These are phyloP conservation scores for Mus pahari DNA, from an alignment of 2,113 vertebrate species.

Conservation along the genomic window DNA sequence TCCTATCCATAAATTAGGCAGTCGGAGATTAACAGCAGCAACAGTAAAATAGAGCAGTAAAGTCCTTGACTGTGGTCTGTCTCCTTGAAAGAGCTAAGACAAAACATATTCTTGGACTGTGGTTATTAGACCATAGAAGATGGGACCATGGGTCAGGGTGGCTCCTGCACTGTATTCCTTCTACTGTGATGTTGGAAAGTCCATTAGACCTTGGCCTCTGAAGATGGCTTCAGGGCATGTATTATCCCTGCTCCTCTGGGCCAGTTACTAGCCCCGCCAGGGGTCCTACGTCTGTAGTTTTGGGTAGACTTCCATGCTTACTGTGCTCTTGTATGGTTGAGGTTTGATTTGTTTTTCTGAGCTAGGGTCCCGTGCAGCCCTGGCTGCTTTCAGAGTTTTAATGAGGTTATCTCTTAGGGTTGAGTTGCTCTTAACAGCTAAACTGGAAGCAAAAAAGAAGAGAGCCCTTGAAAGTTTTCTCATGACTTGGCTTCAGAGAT, in stretches of 20 bases:
- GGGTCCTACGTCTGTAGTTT: not conserved
- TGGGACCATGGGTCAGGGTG: not conserved
- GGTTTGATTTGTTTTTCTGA: not conserved
- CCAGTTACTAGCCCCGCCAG: not conserved
- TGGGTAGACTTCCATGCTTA: not conserved
- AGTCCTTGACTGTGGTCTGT: not conserved
- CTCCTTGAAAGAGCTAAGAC: not conserved
- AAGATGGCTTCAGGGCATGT: not conserved
- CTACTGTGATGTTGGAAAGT: not conserved
- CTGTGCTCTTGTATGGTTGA: not conserved
- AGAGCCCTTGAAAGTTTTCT: not conserved
- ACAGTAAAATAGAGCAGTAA: not conserved
- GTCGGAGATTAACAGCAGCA: not conserved
- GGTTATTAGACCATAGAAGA: not conserved
- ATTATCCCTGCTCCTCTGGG: not conserved
- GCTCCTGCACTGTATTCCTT: not conserved
- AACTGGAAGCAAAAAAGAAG: not conserved
- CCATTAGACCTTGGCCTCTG: not conserved
- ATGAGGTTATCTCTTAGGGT: not conserved
- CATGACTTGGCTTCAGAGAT: not conserved
- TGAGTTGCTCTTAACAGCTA: not conserved
- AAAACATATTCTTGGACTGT: not conserved
- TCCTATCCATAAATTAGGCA: not conserved
- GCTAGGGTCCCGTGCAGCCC: not conserved
- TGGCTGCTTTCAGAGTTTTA: not conserved